phyloP scores from a whole-genome alignment of 2,888 invertebrate species.

The Parnassius apollo region DNA sequence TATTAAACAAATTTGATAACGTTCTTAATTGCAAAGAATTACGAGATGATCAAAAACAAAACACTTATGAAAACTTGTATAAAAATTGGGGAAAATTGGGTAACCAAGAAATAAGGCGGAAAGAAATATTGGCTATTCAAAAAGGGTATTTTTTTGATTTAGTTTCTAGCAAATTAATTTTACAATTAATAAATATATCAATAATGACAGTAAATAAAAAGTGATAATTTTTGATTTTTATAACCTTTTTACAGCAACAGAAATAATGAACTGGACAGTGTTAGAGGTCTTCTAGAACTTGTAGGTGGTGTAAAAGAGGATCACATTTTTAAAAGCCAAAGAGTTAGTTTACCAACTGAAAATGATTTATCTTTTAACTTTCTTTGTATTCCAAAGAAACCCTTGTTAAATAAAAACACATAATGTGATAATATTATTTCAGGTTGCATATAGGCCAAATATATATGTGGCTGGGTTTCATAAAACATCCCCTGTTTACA shows the following conservation, averaged over 20 bases:
- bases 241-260: constrained; percentile 64
- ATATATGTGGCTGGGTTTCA: constrained; percentile 72
- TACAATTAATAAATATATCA: too few relatives aligned
- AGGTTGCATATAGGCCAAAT: constrained; percentile 59
- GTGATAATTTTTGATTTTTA: not conserved
- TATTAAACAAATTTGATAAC: constrained; percentile 49
- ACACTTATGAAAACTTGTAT: constrained; percentile 51
- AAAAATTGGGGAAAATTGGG: constrained; percentile 64
- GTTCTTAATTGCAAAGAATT: constrained; percentile 40
- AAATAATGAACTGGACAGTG: constrained; percentile 66
- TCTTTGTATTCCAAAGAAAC: not conserved
- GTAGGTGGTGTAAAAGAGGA: constrained; percentile 50
- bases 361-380: too few relatives aligned
- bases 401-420: not conserved
- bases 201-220: not conserved
- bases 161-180: not conserved
- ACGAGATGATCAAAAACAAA: constrained; percentile 35
- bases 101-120: constrained; percentile 78
- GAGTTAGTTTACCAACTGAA: constrained; percentile 26
- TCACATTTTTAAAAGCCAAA: constrained; percentile 32
- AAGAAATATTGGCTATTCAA: constrained; percentile 76
- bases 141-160: constrained; percentile 68
- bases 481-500: constrained; percentile 50
- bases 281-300: constrained; percentile 75
- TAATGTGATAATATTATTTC: constrained; percentile 32